Percentiles rank a stretch among this genome's conserved stretches.
These are phyloP conservation scores for Mus minutoides DNA, from an alignment of 2,797 vertebrate species.

Conservation along the genomic window DNA sequence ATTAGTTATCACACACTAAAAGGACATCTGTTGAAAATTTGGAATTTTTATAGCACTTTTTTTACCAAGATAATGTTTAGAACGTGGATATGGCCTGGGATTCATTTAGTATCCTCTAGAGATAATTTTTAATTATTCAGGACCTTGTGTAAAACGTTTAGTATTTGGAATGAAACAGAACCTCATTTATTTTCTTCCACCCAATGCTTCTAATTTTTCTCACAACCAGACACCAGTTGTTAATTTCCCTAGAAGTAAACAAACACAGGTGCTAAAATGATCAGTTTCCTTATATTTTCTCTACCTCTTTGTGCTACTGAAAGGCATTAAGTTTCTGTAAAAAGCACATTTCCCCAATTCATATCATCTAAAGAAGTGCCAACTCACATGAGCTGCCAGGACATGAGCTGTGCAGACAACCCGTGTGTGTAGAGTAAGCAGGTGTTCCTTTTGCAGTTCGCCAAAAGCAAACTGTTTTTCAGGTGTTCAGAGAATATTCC, in stretches of 20 bases:
- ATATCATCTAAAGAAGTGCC: slow-evolving; percentile 57
- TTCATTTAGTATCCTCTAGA: neutral
- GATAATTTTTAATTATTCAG: slow-evolving; percentile 32
- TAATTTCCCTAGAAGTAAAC: slow-evolving; percentile 70
- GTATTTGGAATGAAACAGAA: slow-evolving; percentile 21
- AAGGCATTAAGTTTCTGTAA: slow-evolving; percentile 63
- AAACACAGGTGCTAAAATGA: slow-evolving; percentile 79
- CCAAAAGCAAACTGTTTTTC: slow-evolving; percentile 72
- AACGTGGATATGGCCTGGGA: neutral
- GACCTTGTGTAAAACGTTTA: neutral
- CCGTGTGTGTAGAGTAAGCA: slow-evolving; percentile 63
- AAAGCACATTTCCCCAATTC: slow-evolving; percentile 70
- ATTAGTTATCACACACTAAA: neutral
- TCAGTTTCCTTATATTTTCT: slow-evolving; percentile 59
- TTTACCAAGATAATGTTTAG: neutral
- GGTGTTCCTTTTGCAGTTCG: slow-evolving; percentile 75
- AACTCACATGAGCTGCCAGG: slow-evolving; percentile 21
- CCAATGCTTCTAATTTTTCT: slow-evolving; percentile 51
- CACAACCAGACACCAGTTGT: slow-evolving; percentile 40
- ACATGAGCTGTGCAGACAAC: neutral
- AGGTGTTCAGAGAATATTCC: slow-evolving; percentile 62
- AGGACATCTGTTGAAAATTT: neutral
- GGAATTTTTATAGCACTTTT: neutral
- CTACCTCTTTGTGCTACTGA: slow-evolving; percentile 32
- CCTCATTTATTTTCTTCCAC: slow-evolving; percentile 60